Conservation (phyloP, 2,888 invertebrate genomes). For the Odontocolon sp. region DNA sequence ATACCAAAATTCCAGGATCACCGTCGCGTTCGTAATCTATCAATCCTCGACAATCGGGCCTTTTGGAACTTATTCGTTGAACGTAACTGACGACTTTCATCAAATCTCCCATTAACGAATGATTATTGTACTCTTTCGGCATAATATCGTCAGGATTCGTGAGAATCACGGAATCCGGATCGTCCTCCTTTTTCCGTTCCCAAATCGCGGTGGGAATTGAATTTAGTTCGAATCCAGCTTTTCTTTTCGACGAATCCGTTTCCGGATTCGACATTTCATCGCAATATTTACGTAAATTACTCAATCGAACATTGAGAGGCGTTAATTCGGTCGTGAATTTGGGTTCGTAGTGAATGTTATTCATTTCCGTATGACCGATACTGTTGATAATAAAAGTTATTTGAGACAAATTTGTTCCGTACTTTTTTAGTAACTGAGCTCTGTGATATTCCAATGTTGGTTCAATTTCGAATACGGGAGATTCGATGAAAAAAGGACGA, state of each 20-base stretch:
- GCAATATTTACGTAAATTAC: constrained; percentile 19
- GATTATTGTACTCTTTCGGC: constrained; percentile 22
- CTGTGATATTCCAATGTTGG: neutral
- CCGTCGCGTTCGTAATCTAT: constrained; percentile 16
- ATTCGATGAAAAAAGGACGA: constrained; percentile 6
- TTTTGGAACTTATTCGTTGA: constrained; percentile 16
- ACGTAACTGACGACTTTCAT: constrained; percentile 22
- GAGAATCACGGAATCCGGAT: constrained; percentile 4
- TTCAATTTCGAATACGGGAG: neutral
- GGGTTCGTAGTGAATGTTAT: neutral
- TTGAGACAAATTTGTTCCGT: constrained; percentile 12
- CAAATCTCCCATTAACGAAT: constrained; percentile 24
- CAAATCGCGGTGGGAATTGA: constrained; percentile 18
- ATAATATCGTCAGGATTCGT: constrained; percentile 15
- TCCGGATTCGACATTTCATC: constrained; percentile 3
- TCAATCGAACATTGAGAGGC: constrained; percentile 19
- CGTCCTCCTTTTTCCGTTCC: neutral
- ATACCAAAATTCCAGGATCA: constrained; percentile 1
- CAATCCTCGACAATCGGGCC: constrained; percentile 9
- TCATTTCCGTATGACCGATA: constrained; percentile 1
- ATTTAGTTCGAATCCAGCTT: constrained; percentile 13
- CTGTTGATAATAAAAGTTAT: constrained; percentile 8
- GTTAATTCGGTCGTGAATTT: constrained; percentile 7
- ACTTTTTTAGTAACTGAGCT: neutral
- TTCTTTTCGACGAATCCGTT: constrained; percentile 7